These are phyloP conservation scores for Mesorhabditis sp. DNA, from an alignment of 2,888 invertebrate genomes.

Conservation along the genomic window DNA sequence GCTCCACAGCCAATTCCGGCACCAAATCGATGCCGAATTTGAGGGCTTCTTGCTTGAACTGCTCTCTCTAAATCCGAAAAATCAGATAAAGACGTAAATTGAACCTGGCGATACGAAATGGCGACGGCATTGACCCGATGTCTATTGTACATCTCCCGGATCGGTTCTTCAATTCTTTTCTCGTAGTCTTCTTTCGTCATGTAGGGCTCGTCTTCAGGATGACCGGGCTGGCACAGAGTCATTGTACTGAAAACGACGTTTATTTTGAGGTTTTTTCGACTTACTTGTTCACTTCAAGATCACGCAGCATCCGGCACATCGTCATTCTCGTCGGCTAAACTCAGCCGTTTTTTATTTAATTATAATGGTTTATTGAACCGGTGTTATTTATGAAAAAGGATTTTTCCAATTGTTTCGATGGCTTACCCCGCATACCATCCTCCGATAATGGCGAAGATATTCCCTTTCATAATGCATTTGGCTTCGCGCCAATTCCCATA, in stretches of 20 bases:
- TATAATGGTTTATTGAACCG: background rate
- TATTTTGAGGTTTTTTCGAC: background rate
- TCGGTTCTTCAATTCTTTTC: background rate
- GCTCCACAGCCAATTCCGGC: background rate
- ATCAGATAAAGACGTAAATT: background rate
- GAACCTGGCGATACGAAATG: background rate
- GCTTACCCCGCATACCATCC: constrained; percentile 2
- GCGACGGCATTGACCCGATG: constrained; percentile 2
- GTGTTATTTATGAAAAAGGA: background rate
- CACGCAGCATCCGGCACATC: background rate
- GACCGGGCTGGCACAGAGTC: constrained; percentile 1
- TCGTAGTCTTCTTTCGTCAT: background rate
- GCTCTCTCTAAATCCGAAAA: background rate
- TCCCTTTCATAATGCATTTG: constrained; percentile 4
- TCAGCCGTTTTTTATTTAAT: background rate
- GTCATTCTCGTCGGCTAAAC: background rate
- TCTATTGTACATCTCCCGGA: background rate
- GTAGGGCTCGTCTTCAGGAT: background rate
- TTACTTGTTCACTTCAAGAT: background rate
- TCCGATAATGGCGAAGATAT: background rate
- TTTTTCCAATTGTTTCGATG: background rate
- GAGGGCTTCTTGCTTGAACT: background rate
- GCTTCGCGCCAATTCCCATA: background rate
- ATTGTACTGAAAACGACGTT: background rate
- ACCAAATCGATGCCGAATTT: background rate